Evolutionary conservation across 53 echinoderm and acorn worm genomes (phyloP).

Genomic region (Pentamera pediparva): DNA sequence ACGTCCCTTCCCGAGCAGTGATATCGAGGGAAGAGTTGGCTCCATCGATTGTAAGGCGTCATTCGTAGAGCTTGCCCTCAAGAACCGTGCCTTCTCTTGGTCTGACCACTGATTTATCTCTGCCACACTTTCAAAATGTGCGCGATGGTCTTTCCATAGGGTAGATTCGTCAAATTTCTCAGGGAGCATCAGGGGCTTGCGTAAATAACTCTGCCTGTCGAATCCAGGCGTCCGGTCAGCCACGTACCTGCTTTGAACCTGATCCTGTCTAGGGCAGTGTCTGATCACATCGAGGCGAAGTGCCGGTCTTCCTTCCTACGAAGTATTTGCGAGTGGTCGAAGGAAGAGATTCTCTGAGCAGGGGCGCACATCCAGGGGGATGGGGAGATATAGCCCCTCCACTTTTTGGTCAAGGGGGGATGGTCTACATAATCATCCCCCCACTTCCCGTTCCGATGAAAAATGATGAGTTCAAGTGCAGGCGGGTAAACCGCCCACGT

Average conservation of each 20-base stretch:
- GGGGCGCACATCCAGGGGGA: no score
- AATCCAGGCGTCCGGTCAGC: no score
- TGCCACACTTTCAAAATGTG: constrained; percentile 11
- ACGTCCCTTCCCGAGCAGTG: neutral
- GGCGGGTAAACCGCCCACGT: no score
- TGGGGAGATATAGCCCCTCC: no score
- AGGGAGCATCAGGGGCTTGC: constrained; percentile 3
- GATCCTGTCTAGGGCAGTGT: neutral
- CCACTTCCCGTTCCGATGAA: no score
- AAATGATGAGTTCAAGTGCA: no score
- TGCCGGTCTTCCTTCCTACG: neutral
- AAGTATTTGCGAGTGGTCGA: neutral
- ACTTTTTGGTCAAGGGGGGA: no score
- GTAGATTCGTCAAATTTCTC: neutral
- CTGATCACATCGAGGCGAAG: neutral
- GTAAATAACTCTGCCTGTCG: neutral
- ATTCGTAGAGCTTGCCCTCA: neutral
- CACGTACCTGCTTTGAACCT: neutral
- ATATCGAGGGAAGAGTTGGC: neutral
- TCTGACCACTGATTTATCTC: neutral
- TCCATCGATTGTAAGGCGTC: constrained; percentile 1
- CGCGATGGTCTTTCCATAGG: neutral
- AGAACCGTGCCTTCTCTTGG: neutral
- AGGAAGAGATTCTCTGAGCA: no score
- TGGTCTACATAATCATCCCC: no score